A percentile compares a stretch with the other conserved stretches of the same genome.
phyloP scores from a whole-genome alignment of 2,888 invertebrate species.

The Noctua pronuba region DNA sequence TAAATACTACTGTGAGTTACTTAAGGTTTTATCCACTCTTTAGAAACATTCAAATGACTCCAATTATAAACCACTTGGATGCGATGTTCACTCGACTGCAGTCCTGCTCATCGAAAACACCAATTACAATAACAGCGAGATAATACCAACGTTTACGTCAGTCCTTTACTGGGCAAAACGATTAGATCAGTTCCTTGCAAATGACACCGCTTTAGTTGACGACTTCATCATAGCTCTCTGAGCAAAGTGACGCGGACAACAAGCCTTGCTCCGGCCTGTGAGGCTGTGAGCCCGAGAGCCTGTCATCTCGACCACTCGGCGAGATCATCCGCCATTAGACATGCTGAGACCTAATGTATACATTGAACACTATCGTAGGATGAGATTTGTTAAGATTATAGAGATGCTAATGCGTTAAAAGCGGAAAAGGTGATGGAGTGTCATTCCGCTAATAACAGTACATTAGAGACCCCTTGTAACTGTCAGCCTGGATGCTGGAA shows the following conservation, averaged over 20 bases:
- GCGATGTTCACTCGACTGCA: not conserved
- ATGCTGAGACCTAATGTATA: constrained; percentile 50
- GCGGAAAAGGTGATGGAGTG: not conserved
- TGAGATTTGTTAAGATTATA: constrained; percentile 43
- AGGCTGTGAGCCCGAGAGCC: constrained; percentile 18
- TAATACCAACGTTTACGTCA: not conserved
- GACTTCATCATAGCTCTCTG: constrained; percentile 50
- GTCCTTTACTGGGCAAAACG: constrained; percentile 21
- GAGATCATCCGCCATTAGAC: constrained; percentile 53
- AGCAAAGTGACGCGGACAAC: constrained; percentile 33
- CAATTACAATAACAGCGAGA: not conserved
- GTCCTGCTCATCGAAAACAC: not conserved
- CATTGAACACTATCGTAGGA: constrained; percentile 13
- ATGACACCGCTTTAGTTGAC: constrained; percentile 56
- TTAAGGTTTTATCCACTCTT: not conserved
- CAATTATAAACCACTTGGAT: not conserved
- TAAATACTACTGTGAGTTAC: not conserved
- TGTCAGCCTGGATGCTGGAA: constrained; percentile 10
- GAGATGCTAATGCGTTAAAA: constrained; percentile 1
- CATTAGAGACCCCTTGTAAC: constrained; percentile 10
- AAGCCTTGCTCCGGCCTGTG: constrained; percentile 2
- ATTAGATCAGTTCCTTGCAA: constrained; percentile 40
- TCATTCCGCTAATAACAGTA: not conserved
- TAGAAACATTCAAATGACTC: not conserved
- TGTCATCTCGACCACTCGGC: constrained; percentile 54